These are phyloP conservation scores for Danaus chrysippus DNA, from an alignment of 2,888 invertebrate genomes.

Conservation along the genomic window DNA sequence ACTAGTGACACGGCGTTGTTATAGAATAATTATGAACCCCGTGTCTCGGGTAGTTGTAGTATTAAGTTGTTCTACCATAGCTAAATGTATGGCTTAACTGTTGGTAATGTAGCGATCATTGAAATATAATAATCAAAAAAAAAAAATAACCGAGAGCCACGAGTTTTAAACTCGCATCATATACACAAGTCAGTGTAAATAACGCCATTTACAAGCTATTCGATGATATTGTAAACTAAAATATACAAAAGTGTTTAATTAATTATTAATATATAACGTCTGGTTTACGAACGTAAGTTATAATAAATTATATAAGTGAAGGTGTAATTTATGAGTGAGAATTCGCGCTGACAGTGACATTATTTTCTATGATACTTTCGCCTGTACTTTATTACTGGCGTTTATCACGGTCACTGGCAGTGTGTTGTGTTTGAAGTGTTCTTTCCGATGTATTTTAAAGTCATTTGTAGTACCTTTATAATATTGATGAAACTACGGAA, in stretches of 20 bases:
- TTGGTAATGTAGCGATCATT: conserved; percentile 4
- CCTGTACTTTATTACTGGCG: neutral
- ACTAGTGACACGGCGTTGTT: neutral
- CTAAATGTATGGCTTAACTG: conserved; percentile 3
- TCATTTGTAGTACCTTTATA: neutral
- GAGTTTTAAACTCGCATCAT: neutral
- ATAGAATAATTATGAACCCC: conserved; percentile 5
- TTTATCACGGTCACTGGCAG: no score
- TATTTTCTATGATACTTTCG: conserved; percentile 3
- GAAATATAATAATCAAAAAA: neutral
- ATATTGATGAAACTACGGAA: neutral
- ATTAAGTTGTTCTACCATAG: conserved; percentile 5
- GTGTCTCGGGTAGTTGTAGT: neutral
- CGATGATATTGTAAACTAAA: neutral
- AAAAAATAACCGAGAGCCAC: neutral
- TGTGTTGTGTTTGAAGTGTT: neutral
- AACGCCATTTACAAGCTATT: neutral
- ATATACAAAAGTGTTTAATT: neutral
- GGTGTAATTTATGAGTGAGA: conserved; percentile 16
- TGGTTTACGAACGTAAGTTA: neutral
- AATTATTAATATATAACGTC: neutral
- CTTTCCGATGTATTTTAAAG: neutral
- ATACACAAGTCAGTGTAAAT: conserved; percentile 1
- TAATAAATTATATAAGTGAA: neutral
- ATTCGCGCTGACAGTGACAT: conserved; percentile 10